These are phyloP conservation scores for Drosophila tanythrix DNA, from an alignment of 2,888 invertebrate genomes.

Conservation along the genomic window DNA sequence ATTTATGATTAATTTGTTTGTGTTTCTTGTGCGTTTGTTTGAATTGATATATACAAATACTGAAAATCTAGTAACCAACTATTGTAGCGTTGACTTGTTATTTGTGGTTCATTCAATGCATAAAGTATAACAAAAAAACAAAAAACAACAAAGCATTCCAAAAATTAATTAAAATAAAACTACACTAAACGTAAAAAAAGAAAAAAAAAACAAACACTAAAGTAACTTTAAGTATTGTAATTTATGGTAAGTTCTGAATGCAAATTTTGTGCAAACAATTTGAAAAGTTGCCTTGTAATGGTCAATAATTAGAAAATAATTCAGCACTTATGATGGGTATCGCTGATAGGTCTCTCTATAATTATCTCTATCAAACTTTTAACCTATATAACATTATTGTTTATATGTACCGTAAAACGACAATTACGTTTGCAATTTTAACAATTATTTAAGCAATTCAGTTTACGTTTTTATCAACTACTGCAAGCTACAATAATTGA, in stretches of 20 bases:
- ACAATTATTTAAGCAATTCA: conserved; percentile 77
- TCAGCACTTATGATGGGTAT: conserved; percentile 70
- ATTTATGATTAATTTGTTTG: conserved; percentile 41
- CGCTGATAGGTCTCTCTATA: conserved; percentile 61
- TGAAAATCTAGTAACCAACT: conserved; percentile 38
- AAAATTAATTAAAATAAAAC: conserved; percentile 41
- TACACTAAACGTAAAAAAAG: conserved; percentile 32
- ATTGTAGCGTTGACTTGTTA: conserved; percentile 68
- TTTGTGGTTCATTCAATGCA: conserved; percentile 69
- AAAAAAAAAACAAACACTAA: conserved; percentile 43
- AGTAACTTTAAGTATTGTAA: conserved; percentile 69
- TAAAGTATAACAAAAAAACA: conserved; percentile 13
- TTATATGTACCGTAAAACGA: conserved; percentile 32
- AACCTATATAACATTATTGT: conserved; percentile 28
- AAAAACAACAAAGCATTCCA: conserved; percentile 13
- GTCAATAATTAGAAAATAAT: conserved; percentile 31
- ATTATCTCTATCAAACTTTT: conserved; percentile 14
- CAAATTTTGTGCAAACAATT: conserved; percentile 57
- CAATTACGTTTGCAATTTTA: conserved; percentile 82
- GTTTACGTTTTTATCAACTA: conserved; percentile 70
- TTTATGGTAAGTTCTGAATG: conserved; percentile 70
- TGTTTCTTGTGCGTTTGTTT: conserved; percentile 55
- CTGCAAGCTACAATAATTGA: conserved; percentile 80
- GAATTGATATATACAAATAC: conserved; percentile 28
- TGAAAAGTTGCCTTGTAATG: conserved; percentile 68